phyloP scores from a whole-genome alignment of 2,113 vertebrate species.

The Gavia stellata region DNA sequence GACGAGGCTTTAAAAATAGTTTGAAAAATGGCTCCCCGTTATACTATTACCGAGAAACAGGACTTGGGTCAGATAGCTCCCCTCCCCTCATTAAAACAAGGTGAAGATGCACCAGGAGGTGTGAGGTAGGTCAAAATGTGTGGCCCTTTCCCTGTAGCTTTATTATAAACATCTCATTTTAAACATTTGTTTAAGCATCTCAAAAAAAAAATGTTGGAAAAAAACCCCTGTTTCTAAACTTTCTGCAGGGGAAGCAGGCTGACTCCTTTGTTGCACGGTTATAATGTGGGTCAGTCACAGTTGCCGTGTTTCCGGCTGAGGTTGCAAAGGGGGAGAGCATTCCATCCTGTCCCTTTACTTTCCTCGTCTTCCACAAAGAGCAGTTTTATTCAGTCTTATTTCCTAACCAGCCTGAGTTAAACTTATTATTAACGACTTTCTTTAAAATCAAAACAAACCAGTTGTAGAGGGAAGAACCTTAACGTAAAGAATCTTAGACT shows the following conservation, averaged over 20 bases:
- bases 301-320: too few relatives aligned
- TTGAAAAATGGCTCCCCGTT: not conserved
- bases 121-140: not conserved
- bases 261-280: not conserved
- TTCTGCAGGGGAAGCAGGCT: accelerated
- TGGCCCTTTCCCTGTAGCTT: not conserved
- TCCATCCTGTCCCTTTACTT: not conserved
- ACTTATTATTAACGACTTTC: not conserved
- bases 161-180: not conserved
- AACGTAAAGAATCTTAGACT: not conserved
- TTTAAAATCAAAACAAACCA: not conserved
- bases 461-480: not conserved
- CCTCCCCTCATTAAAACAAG: not conserved
- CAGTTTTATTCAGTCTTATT: not conserved
- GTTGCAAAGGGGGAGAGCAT: not conserved
- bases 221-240: not conserved
- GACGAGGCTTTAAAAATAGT: not conserved
- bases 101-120: not conserved
- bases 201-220: not conserved
- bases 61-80: not conserved
- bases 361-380: not conserved
- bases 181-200: not conserved
- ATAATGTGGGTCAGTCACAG: too few relatives aligned
- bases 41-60: not conserved
- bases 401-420: not conserved